A percentile compares a stretch with the other conserved stretches of the same genome.
Conservation (phyloP, 2,888 invertebrate genomes). For the Mythimna vitellina region DNA sequence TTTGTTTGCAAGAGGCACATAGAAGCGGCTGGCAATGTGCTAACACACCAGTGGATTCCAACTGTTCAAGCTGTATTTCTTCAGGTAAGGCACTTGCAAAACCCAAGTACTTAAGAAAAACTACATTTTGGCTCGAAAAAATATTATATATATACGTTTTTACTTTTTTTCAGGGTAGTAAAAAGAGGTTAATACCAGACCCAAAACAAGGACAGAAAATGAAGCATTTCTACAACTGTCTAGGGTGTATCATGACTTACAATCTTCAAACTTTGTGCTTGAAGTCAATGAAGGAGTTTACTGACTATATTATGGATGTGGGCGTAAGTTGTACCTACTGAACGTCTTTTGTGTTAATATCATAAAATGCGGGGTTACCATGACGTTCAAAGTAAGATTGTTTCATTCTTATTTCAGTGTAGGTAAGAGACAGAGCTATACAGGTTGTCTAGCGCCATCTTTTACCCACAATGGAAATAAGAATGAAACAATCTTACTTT, state of each 20-base stretch:
- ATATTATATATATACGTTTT: neutral
- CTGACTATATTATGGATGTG: slow-evolving; percentile 94
- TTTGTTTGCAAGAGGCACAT: slow-evolving; percentile 89
- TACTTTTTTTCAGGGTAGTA: slow-evolving; percentile 89
- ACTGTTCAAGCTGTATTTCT: slow-evolving; percentile 92
- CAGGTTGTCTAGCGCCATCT: too few species aligned
- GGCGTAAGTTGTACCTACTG: slow-evolving; percentile 89
- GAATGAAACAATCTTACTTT: too few species aligned
- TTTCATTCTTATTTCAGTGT: too few species aligned
- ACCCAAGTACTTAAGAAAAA: neutral
- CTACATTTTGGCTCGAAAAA: too few species aligned
- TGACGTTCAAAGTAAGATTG: too few species aligned
- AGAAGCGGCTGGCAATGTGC: slow-evolving; percentile 92
- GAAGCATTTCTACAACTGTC: slow-evolving; percentile 95
- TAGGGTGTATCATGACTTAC: slow-evolving; percentile 96
- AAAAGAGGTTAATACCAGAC: slow-evolving; percentile 93
- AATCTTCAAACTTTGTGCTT: slow-evolving; percentile 96
- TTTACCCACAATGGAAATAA: too few species aligned
- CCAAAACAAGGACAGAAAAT: slow-evolving; percentile 92
- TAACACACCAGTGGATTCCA: slow-evolving; percentile 92
- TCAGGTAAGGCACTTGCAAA: slow-evolving; percentile 79
- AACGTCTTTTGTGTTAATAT: too few species aligned
- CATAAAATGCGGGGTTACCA: too few species aligned
- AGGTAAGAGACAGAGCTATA: too few species aligned
- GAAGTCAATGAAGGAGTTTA: slow-evolving; percentile 94